Base-by-base conservation (phyloP, 2,113 vertebrate species). In the Pygoscelis antarcticus region DNA sequence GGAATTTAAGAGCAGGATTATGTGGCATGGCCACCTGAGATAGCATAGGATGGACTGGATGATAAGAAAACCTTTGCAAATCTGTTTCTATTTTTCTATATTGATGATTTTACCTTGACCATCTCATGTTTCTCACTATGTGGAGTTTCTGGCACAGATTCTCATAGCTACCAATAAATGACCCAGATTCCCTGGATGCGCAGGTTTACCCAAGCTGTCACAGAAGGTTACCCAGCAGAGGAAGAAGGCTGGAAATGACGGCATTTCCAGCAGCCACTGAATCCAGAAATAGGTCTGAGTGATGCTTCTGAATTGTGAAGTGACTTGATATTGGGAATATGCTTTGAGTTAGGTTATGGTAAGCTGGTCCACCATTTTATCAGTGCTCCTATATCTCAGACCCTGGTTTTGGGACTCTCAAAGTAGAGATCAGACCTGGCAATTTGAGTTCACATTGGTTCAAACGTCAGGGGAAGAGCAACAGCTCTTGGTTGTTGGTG, bases 201-300 rank as follows among this genome's bases (percentile, higher is more conserved):
- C 51, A 76, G 64, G 54, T 61, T 92, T 40, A 82, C 49, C 61
- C 87, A 87, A 61, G 70, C 94, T 96, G 93, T 94, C 94, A 91
- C 87, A 89, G 83, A 15, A 76, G 65, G 80, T 96, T 89, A 87
- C 34, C 36, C 11, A 3, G 22, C 1, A 8, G 66, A 77, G 49
- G 49, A 96, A 72, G 57, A 74, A 81, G 47, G 20, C 40, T 86
- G 72, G 34, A 60, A 85, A 38, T 32, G 27, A 84, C 0, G 1
- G 29, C 54, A 66, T 27, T 87, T 65, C 26, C 22, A 66, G 40
- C 36, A 96, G n/a, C 40, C 52, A 70, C 42, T 52, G 51, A 69
- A 77, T 62, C 51, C 70, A 62, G 57, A 40, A 34, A 2, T 11
- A 54, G 22, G 12, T 46, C 40, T 90, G 84, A 70, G 75, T 30